These are phyloP conservation scores for Potamilus streckersoni DNA, from an alignment of 1,140 invertebrate genomes.

Conservation along the genomic window DNA sequence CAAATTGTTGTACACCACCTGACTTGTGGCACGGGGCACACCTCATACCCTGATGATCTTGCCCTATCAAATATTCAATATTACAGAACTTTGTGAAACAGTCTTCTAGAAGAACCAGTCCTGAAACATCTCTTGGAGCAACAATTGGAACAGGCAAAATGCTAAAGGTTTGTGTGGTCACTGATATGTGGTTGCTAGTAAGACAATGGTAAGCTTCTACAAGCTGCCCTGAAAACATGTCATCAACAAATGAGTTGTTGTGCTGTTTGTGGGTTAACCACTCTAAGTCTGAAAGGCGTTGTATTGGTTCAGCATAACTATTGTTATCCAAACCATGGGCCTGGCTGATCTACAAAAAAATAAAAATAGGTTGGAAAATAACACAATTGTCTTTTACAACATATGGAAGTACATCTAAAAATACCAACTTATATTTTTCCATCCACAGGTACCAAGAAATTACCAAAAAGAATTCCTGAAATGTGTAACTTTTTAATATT, in stretches of 20 bases:
- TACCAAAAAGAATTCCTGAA: too few species aligned
- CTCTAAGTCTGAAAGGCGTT: constrained; percentile 63
- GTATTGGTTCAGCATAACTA: constrained; percentile 64
- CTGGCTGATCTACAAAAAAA: constrained; percentile 55
- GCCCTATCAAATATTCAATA: constrained; percentile 55
- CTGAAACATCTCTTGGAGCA: constrained; percentile 43
- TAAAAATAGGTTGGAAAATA: background rate
- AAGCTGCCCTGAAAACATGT: constrained; percentile 62
- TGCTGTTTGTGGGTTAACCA: constrained; percentile 63
- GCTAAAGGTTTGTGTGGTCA: constrained; percentile 62
- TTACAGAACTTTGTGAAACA: constrained; percentile 63
- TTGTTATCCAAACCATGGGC: constrained; percentile 62
- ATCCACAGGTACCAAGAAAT: too few species aligned
- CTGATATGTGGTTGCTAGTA: constrained; percentile 58
- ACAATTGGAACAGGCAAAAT: constrained; percentile 62
- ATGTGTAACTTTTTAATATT: too few species aligned
- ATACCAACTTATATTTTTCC: too few species aligned
- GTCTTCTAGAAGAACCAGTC: constrained; percentile 57
- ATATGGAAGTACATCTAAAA: too few species aligned
- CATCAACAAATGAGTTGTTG: constrained; percentile 62
- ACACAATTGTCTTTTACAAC: too few species aligned
- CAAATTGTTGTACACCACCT: background rate
- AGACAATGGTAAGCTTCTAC: constrained; percentile 61
- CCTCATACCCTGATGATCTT: constrained; percentile 34
- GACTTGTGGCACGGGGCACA: constrained; percentile 31